Evolutionary conservation across 2,888 invertebrate species (phyloP).

Genomic region (Dicyrtomina minuta): DNA sequence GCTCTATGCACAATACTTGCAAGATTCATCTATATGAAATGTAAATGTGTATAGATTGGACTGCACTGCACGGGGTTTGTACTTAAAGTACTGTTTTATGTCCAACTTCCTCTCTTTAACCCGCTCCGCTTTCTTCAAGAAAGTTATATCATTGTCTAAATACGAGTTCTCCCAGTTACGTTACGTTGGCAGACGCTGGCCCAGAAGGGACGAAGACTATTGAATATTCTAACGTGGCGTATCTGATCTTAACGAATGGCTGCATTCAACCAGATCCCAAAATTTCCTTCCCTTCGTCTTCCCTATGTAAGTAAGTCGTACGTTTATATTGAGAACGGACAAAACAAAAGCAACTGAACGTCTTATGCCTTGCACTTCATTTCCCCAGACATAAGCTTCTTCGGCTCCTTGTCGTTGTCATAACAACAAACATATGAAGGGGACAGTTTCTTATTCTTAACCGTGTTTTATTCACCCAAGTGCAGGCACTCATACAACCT

Average conservation of each 20-base stretch:
- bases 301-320: background rate
- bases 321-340: conserved; percentile 8
- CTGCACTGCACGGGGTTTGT: conserved; percentile 5
- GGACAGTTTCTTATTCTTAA: no score
- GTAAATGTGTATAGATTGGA: no score
- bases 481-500: no score
- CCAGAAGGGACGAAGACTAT: conserved; percentile 3
- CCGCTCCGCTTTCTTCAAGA: conserved; percentile 5
- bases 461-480: no score
- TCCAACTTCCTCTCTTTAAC: conserved; percentile 16
- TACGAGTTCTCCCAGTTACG: background rate
- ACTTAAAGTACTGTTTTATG: conserved; percentile 19
- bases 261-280: conserved; percentile 2
- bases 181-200: background rate
- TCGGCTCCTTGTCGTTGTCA: background rate
- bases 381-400: background rate
- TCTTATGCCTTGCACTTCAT: background rate
- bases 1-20: background rate
- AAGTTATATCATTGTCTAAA: conserved; percentile 16
- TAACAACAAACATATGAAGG: no score
- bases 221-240: conserved; percentile 9
- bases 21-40: no score
- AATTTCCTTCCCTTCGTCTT: no score
- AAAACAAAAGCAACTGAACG: background rate
- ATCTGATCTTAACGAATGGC: conserved; percentile 2